Conservation (phyloP, 2,113 vertebrate species). For the Neolamprologus kungweensis region DNA sequence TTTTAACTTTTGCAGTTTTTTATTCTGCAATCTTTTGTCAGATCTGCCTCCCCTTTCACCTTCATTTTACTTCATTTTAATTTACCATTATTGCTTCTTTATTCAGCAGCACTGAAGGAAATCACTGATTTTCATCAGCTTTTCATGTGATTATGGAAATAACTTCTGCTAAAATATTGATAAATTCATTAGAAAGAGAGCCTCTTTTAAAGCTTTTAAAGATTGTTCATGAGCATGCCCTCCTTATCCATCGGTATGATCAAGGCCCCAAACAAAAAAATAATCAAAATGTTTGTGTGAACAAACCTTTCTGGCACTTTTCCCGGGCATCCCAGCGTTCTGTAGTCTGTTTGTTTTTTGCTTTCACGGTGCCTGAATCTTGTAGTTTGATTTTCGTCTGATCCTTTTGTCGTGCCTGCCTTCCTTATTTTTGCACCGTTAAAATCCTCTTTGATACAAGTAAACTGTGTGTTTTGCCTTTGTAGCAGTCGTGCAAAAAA, state of each 20-base stretch:
- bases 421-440: background rate
- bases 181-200: background rate
- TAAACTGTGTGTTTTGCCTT: background rate
- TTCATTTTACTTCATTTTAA: rapidly evolving
- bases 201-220: background rate
- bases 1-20: background rate
- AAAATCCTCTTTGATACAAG: background rate
- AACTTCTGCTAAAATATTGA: rapidly evolving
- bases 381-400: background rate
- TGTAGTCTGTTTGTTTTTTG: background rate
- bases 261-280: background rate
- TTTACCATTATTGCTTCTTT: background rate
- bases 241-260: background rate
- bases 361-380: background rate
- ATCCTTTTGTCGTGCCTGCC: background rate
- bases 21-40: background rate
- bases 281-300: background rate
- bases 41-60: background rate
- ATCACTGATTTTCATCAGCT: background rate
- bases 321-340: background rate
- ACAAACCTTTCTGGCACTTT: background rate
- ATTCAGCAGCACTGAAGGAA: background rate
- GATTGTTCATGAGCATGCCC: background rate
- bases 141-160: background rate
- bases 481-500: background rate